phyloP scores from a whole-genome alignment of 1,140 invertebrate species.

The Macrobrachium rosenbergii region DNA sequence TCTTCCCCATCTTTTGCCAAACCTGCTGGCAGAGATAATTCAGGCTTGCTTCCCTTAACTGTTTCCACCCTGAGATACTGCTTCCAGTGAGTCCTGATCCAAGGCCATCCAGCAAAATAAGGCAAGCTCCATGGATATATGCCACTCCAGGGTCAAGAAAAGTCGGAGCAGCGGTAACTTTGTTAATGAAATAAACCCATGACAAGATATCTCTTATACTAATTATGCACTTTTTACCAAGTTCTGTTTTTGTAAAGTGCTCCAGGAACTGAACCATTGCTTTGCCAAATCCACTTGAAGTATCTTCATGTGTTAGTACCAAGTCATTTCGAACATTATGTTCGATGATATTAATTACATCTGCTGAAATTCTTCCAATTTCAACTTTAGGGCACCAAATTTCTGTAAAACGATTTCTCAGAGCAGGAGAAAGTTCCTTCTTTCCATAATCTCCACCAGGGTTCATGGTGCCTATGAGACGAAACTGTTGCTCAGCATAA shows the following conservation, averaged over 20 bases:
- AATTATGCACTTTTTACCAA: slow-evolving; percentile 79
- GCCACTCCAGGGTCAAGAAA: slow-evolving; percentile 72
- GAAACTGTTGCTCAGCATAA: slow-evolving; percentile 82
- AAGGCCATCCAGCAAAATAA: slow-evolving; percentile 92
- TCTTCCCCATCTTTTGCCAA: slow-evolving; percentile 38
- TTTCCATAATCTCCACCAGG: slow-evolving; percentile 99
- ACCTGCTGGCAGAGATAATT: slow-evolving; percentile 57
- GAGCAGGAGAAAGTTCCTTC: slow-evolving; percentile 97
- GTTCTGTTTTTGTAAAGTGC: slow-evolving; percentile 81
- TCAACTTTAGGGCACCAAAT: slow-evolving; percentile 89
- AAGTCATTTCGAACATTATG: slow-evolving; percentile 79
- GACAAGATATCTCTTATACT: slow-evolving; percentile 94
- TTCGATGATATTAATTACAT: slow-evolving; percentile 84
- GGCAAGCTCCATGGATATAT: slow-evolving; percentile 89
- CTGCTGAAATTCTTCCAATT: slow-evolving; percentile 75
- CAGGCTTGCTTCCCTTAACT: slow-evolving; percentile 56
- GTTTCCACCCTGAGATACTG: slow-evolving; percentile 53
- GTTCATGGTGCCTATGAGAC: slow-evolving; percentile 99
- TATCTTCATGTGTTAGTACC: slow-evolving; percentile 70
- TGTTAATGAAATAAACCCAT: slow-evolving; percentile 94
- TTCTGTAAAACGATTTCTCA: slow-evolving; percentile 98
- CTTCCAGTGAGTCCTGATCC: slow-evolving; percentile 73
- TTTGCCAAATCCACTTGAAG: slow-evolving; percentile 77
- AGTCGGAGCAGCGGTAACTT: slow-evolving; percentile 70
- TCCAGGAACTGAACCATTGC: slow-evolving; percentile 84